Evolutionary conservation across 2,888 invertebrate genomes (phyloP), one percentile per base, ranked within the genome.

Genomic region (Noctua janthina): DNA sequence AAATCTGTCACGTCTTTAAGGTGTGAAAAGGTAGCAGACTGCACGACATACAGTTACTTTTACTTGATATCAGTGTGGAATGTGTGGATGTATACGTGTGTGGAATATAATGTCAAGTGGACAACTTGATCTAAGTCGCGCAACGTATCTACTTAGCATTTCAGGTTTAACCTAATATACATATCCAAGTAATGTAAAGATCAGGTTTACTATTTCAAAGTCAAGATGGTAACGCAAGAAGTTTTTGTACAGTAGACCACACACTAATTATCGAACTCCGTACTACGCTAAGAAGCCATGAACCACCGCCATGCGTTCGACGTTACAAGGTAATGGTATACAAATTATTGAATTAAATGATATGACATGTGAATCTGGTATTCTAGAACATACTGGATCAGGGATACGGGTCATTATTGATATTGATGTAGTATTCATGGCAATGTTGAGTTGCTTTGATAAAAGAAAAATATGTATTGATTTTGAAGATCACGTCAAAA

Each of bases 101-200:
- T 59, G 13, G 43, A 43, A 13, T 39, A 43, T 15, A 20, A 59
- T 76, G 20, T 77, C 13, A 76, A 77, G 54, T 74, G 17, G 23
- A 23, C 39, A 23, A 67, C 11, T 43, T 67, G 66, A 67, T 39
- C 39, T 10, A 13, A 11, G 39, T 39, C 11, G 8, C 66, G 10
- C 11, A 10, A 39, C 11, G 39, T 23, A 1, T 39, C 23, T 23
- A 66, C 11, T 66, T 66, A 39, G 23, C 39, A 39, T 66, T 39
- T 66, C 20, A 39, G 66, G 66, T 39, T 66, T 39, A 39, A 39
- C 11, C 29, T 39, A 11, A 66, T 39, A 39, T 1, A 39, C 23
- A 39, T 29, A 29, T 0, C 39, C 11, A 23, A 17, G 10, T 66
- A 39, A 66, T 66, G 66, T 66, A 0, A 66, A 66, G 64, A 11